Percentiles rank a stretch among this genome's conserved stretches.
These are phyloP conservation scores for Drosophila borborema DNA, from an alignment of 2,888 invertebrate genomes.

Conservation along the genomic window DNA sequence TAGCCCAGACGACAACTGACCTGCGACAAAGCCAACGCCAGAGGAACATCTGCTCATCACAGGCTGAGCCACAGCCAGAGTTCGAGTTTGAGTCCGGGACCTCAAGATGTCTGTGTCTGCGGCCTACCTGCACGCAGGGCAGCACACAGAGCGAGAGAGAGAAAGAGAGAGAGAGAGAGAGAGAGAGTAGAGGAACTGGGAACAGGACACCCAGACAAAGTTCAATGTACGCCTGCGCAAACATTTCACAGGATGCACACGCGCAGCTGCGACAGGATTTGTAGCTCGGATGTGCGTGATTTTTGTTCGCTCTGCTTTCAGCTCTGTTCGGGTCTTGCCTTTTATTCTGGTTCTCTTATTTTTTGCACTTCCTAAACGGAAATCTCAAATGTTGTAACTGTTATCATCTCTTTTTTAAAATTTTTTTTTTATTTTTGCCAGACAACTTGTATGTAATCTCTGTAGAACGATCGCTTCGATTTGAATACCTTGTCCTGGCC, in stretches of 20 bases:
- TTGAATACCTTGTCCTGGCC: constrained; percentile 19
- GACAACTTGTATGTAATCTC: constrained; percentile 67
- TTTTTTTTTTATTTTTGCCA: constrained; percentile 9
- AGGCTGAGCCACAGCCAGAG: not conserved
- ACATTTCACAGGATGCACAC: constrained; percentile 48
- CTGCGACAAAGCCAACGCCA: constrained; percentile 72
- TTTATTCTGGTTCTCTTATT: constrained; percentile 13
- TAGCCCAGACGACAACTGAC: constrained; percentile 65
- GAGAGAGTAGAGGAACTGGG: constrained; percentile 1
- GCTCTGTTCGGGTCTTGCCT: not conserved
- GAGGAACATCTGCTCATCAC: constrained; percentile 64
- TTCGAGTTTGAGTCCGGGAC: constrained; percentile 17
- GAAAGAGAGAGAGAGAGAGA: no score
- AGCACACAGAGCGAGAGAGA: constrained; percentile 1
- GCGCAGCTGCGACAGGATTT: constrained; percentile 64
- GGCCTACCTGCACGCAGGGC: constrained; percentile 42
- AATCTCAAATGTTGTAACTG: constrained; percentile 72
- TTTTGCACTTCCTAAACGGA: constrained; percentile 74
- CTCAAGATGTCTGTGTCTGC: constrained; percentile 37
- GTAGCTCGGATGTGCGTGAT: constrained; percentile 63
- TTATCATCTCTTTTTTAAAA: constrained; percentile 22
- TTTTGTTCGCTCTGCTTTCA: constrained; percentile 37
- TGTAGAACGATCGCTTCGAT: constrained; percentile 26
- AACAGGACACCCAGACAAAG: constrained; percentile 48
- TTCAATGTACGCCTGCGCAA: constrained; percentile 80